These are phyloP conservation scores for Drosophila subsilvestris DNA, from an alignment of 2,888 invertebrate species.

Conservation along the genomic window DNA sequence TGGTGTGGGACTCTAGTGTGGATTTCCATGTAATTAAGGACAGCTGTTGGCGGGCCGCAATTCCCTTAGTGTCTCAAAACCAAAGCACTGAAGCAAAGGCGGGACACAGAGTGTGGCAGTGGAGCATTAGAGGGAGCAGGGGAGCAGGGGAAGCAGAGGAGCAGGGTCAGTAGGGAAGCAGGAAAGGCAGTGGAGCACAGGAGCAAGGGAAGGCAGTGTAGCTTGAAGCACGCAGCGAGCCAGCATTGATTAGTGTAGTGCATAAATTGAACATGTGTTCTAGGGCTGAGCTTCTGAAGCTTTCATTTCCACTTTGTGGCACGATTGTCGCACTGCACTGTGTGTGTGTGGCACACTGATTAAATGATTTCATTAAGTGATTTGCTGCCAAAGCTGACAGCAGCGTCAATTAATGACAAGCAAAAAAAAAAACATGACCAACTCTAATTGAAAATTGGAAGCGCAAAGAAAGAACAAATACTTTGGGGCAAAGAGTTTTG, in stretches of 20 bases:
- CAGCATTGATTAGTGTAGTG: constrained; percentile 55
- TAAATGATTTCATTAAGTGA: constrained; percentile 50
- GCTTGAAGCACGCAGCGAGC: constrained; percentile 18
- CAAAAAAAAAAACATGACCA: background rate
- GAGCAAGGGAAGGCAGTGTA: no score
- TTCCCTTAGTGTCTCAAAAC: constrained; percentile 26
- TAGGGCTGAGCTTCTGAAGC: constrained; percentile 7
- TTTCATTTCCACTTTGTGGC: constrained; percentile 25
- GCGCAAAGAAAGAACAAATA: background rate
- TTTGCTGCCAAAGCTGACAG: constrained; percentile 33
- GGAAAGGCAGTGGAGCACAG: background rate
- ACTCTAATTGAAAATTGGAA: constrained; percentile 15
- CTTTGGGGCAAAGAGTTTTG: no score
- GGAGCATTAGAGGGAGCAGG: constrained; percentile 9
- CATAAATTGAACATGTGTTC: constrained; percentile 60
- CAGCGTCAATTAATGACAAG: constrained; percentile 44
- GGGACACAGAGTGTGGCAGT: constrained; percentile 19
- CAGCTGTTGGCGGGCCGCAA: constrained; percentile 58
- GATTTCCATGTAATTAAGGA: constrained; percentile 67
- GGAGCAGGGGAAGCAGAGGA: background rate
- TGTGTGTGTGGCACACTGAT: constrained; percentile 35
- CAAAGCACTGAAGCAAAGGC: background rate
- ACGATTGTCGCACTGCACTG: constrained; percentile 11
- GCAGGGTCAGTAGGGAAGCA: no score
- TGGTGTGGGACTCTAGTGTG: constrained; percentile 29